These are phyloP conservation scores for Cremastobaeus sp. DNA, from an alignment of 2,888 invertebrate species.

Conservation along the genomic window DNA sequence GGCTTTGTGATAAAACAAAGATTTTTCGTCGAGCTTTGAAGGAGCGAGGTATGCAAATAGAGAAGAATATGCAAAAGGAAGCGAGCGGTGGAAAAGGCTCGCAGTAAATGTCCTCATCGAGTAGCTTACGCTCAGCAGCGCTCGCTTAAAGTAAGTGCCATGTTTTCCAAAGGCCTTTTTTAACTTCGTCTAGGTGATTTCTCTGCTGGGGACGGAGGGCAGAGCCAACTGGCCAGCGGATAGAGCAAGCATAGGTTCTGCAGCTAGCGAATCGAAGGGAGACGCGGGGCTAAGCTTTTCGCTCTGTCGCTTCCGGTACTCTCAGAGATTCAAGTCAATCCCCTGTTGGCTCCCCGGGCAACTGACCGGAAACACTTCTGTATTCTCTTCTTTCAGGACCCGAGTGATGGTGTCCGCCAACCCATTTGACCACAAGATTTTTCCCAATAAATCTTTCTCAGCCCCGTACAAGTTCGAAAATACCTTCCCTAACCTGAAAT, in stretches of 20 bases:
- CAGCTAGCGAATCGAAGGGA: conserved; percentile 42
- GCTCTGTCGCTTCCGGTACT: conserved; percentile 72
- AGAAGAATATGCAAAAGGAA: conserved; percentile 35
- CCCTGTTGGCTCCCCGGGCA: conserved; percentile 66
- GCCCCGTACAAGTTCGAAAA: no score
- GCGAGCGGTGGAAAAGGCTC: conserved; percentile 12
- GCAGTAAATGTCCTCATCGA: conserved; percentile 46
- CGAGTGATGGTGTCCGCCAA: conserved; percentile 43
- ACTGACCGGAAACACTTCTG: conserved; percentile 72
- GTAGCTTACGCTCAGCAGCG: conserved; percentile 42
- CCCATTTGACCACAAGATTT: no score
- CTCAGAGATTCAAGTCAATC: conserved; percentile 67
- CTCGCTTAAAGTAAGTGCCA: conserved; percentile 56
- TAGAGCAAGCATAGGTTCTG: conserved; percentile 19
- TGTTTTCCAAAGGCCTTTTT: conserved; percentile 58
- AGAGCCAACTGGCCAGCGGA: no score
- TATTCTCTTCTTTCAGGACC: conserved; percentile 37
- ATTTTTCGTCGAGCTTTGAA: conserved; percentile 5
- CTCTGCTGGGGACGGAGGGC: conserved; percentile 23
- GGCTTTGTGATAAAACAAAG: conserved; percentile 7
- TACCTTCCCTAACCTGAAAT: no score
- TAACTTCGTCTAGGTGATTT: conserved; percentile 55
- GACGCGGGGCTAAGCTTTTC: conserved; percentile 64
- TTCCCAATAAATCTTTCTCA: no score
- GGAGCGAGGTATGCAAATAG: no score